Evolutionary conservation across 2,113 vertebrate species (phyloP).

Genomic region (Uria lomvia): DNA sequence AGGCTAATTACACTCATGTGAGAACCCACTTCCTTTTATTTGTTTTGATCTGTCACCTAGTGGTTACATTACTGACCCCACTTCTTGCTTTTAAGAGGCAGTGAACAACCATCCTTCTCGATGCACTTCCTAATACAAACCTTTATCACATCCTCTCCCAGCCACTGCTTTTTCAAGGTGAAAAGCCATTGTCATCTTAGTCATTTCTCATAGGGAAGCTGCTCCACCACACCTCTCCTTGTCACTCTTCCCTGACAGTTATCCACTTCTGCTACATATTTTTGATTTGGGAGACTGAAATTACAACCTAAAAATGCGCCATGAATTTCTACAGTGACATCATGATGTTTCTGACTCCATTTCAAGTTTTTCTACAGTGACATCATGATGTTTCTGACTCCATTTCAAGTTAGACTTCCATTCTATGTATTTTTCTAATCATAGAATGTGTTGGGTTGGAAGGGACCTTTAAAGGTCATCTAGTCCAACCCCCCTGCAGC

Average conservation of each 20-base stretch:
- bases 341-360: not conserved
- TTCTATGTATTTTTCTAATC: not conserved
- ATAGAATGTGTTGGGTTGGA: no score
- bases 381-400: not conserved
- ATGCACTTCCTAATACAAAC: slow-evolving; percentile 6
- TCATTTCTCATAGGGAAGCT: not conserved
- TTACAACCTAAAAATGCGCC: not conserved
- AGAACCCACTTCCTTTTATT: slow-evolving; percentile 55
- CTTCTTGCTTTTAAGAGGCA: slow-evolving; percentile 29
- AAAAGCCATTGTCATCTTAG: not conserved
- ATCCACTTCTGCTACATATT: not conserved
- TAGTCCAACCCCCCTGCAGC: no score
- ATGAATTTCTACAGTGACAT: not conserved
- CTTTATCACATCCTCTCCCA: not conserved
- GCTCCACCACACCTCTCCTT: not conserved
- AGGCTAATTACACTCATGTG: not conserved
- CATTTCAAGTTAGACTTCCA: not conserved
- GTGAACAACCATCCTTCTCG: not conserved
- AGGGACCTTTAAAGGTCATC: no score
- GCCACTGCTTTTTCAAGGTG: not conserved
- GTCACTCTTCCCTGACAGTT: not conserved
- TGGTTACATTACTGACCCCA: slow-evolving; percentile 4
- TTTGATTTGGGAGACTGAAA: not conserved
- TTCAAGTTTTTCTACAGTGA: not conserved
- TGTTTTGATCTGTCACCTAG: slow-evolving; percentile 43